These are phyloP conservation scores for Mnemiopsis leidyi DNA, from an alignment of 37 sponge, comb jelly and placozoan genomes.

Conservation along the genomic window DNA sequence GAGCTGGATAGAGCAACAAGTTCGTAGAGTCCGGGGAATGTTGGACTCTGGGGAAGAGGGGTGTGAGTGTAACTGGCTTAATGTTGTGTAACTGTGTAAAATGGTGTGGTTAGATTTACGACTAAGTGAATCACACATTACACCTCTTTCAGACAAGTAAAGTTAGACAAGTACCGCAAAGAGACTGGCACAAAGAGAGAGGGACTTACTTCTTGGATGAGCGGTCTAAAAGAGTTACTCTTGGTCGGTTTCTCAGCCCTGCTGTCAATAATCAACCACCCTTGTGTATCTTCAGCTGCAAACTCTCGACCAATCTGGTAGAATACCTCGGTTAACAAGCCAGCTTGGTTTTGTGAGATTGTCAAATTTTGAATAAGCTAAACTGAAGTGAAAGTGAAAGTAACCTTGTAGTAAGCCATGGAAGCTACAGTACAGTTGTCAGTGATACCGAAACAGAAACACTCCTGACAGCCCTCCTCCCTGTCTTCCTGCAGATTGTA, in stretches of 20 bases:
- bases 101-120: too few relatives aligned
- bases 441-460: conserved; percentile 59
- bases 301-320: neutral
- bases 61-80: too few relatives aligned
- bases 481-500: conserved; percentile 23
- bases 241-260: neutral
- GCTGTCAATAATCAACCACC: neutral
- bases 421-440: conserved; percentile 12
- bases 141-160: too few relatives aligned
- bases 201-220: neutral
- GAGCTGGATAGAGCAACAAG: neutral
- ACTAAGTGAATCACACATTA: neutral
- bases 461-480: conserved; percentile 37
- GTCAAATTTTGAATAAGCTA: neutral
- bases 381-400: neutral
- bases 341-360: too few relatives aligned
- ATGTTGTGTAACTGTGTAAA: too few relatives aligned
- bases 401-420: neutral
- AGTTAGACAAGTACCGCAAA: neutral
- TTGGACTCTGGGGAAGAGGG: conserved; percentile 5
- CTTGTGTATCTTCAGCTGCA: neutral
- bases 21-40: conserved; percentile 17
- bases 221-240: neutral
- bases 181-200: too few relatives aligned
- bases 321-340: too few relatives aligned